Conservation (phyloP, 1,140 invertebrate genomes). For the Caenorhabditis remanei region DNA sequence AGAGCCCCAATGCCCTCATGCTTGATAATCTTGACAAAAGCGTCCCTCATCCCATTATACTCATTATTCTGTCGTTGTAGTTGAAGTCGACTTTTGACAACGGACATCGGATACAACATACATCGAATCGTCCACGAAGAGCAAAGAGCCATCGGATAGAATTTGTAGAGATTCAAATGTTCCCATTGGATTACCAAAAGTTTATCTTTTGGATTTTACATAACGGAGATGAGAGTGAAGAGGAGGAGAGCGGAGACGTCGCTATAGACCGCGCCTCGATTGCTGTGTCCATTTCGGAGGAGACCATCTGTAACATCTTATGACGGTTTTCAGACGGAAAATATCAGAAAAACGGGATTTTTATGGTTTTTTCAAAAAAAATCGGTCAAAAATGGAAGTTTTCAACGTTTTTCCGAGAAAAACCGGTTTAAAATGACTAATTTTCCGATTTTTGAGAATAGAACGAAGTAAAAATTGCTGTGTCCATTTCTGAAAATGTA, state of each 20-base stretch:
- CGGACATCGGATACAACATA: constrained; percentile 91
- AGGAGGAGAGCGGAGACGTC: not conserved
- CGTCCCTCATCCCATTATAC: constrained; percentile 86
- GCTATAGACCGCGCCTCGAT: constrained; percentile 38
- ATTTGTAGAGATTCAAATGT: constrained; percentile 95
- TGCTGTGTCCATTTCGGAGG: constrained; percentile 39
- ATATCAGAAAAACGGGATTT: not conserved
- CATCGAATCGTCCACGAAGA: constrained; percentile 88
- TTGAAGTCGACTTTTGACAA: constrained; percentile 96
- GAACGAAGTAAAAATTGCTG: no score
- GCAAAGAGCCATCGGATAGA: constrained; percentile 89
- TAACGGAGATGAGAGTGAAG: no score
- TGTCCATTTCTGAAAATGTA: no score
- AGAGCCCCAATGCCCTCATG: constrained; percentile 89
- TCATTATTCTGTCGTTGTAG: constrained; percentile 79
- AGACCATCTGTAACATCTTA: constrained; percentile 50
- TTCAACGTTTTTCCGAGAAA: no score
- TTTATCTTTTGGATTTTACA: constrained; percentile 63
- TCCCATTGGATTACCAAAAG: constrained; percentile 89
- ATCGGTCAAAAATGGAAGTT: no score
- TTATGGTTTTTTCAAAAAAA: no score
- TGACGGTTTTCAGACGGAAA: not conserved
- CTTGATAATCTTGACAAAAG: constrained; percentile 88
- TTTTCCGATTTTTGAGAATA: no score
- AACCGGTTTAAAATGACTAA: no score